A percentile compares a stretch with the other conserved stretches of the same genome.
These are phyloP conservation scores for Ceryle rudis DNA, from an alignment of 2,797 vertebrate genomes.

Conservation along the genomic window DNA sequence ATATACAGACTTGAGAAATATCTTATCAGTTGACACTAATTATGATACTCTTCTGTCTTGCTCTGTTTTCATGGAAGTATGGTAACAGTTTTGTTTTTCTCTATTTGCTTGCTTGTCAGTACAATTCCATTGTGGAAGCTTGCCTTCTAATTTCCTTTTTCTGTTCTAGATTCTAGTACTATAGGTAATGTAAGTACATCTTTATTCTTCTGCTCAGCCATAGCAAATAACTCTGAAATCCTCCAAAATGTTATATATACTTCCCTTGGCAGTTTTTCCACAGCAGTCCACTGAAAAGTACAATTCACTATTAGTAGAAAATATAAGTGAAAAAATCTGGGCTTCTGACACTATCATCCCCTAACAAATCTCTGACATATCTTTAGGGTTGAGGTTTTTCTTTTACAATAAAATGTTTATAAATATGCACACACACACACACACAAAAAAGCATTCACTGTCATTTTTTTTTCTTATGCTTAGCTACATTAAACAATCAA, in stretches of 20 bases:
- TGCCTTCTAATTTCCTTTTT: conserved; percentile 14
- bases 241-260: background rate
- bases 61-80: conserved; percentile 3
- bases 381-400: background rate
- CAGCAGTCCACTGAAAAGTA: background rate
- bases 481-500: background rate
- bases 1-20: conserved; percentile 26
- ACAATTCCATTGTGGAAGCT: background rate
- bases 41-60: conserved; percentile 8
- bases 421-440: too few relatives aligned
- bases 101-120: background rate
- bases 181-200: background rate
- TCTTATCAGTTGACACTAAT: conserved; percentile 19
- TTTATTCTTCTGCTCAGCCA: conserved; percentile 17
- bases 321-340: conserved; percentile 8
- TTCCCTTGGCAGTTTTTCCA: conserved; percentile 6
- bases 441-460: background rate
- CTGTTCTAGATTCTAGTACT: background rate
- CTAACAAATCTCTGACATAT: background rate
- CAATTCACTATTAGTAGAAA: conserved; percentile 13
- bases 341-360: background rate
- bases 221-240: background rate
- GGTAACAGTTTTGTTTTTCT: conserved; percentile 8
- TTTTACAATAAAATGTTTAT: background rate
- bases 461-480: background rate